Evolutionary conservation across 1,140 invertebrate species (phyloP).

Genomic region (Rhagoletis pomonella): DNA sequence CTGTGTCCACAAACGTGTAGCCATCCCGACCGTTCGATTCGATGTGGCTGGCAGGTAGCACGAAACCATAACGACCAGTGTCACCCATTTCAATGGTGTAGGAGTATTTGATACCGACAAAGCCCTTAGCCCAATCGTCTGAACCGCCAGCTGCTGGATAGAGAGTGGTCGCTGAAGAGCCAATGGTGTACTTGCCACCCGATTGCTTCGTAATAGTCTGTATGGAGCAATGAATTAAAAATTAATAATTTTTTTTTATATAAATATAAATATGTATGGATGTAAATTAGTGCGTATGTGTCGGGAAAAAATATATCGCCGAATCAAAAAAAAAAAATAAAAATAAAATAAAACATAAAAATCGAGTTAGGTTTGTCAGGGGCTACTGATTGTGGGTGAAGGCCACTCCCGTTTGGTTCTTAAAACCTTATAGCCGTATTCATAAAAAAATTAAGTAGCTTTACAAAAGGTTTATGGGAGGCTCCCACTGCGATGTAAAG

Average conservation of each 20-base stretch:
- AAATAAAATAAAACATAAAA: no score
- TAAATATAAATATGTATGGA: no score
- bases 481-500: no score
- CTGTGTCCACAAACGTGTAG: conserved; percentile 86
- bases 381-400: no score
- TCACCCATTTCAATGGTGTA: conserved; percentile 94
- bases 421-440: no score
- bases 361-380: no score
- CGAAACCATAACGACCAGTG: conserved; percentile 90
- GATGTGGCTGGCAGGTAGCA: conserved; percentile 89
- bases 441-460: no score
- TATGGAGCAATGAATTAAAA: conserved; percentile 55
- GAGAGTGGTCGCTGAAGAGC: conserved; percentile 83
- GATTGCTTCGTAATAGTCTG: conserved; percentile 80
- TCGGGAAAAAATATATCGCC: no score
- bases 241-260: neutral
- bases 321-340: no score
- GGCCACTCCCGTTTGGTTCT: no score
- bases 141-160: conserved; percentile 90
- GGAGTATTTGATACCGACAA: conserved; percentile 88
- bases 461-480: no score
- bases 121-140: conserved; percentile 93
- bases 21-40: conserved; percentile 88
- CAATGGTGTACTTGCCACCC: conserved; percentile 84
- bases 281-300: no score